Conservation (phyloP, 2,797 vertebrate genomes). For the Rhabdomys pumilio region DNA sequence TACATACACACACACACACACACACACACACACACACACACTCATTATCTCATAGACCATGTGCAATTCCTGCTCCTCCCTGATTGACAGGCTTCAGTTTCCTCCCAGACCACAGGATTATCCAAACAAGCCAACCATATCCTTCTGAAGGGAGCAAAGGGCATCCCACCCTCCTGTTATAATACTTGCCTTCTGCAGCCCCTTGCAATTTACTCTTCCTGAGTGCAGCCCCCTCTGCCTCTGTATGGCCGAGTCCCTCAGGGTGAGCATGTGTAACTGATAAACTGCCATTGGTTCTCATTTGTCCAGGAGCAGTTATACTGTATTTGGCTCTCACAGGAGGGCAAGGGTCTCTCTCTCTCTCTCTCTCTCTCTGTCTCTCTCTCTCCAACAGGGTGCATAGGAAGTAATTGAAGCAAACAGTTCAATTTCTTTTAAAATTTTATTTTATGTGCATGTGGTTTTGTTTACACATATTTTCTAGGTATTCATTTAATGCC, state of each 20-base stretch:
- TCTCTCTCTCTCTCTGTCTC: too few species aligned
- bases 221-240: not conserved
- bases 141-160: not conserved
- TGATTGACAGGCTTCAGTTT: not conserved
- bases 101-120: not conserved
- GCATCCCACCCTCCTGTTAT: not conserved
- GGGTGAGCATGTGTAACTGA: not conserved
- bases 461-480: not conserved
- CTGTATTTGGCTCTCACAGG: not conserved
- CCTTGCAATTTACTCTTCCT: not conserved
- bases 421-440: constrained; percentile 11
- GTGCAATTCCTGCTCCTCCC: not conserved
- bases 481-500: not conserved
- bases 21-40: not conserved
- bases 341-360: not conserved
- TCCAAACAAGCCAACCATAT: not conserved
- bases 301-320: not conserved
- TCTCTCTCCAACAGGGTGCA: not conserved
- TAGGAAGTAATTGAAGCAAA: not conserved
- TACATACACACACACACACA: not conserved
- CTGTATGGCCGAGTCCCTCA: not conserved
- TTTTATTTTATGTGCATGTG: not conserved
- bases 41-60: not conserved
- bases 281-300: not conserved
- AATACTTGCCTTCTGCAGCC: not conserved